phyloP scores from a whole-genome alignment of 1,140 invertebrate genomes.

The Drosophila kikkawai region DNA sequence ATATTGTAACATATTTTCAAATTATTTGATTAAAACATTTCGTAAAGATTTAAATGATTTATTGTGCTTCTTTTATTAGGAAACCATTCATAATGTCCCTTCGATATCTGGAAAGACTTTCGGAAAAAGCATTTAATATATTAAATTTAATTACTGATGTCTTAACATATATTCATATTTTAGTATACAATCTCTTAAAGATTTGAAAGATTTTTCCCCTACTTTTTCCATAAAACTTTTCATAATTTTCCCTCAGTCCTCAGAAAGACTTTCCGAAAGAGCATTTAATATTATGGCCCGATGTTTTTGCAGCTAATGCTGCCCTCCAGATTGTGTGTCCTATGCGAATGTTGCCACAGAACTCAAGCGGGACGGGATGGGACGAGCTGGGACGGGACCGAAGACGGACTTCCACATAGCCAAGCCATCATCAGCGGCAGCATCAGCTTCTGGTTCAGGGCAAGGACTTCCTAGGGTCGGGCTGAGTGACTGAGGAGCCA shows the following conservation, averaged over 20 bases:
- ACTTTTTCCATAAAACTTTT: neutral
- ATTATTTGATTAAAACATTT: too few species aligned
- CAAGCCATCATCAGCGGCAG: slow-evolving; percentile 10
- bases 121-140: too few species aligned
- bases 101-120: too few species aligned
- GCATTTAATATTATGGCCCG: slow-evolving; percentile 18
- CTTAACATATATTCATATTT: too few species aligned
- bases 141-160: too few species aligned
- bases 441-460: slow-evolving; percentile 33
- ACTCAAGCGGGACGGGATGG: slow-evolving; percentile 66
- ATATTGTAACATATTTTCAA: too few species aligned
- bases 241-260: neutral
- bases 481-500: slow-evolving; percentile 55
- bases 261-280: neutral
- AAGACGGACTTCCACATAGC: slow-evolving; percentile 32
- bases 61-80: too few species aligned
- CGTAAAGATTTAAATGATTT: neutral
- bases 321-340: slow-evolving; percentile 39
- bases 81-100: too few species aligned
- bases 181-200: neutral
- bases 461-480: slow-evolving; percentile 44
- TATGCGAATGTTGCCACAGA: slow-evolving; percentile 63
- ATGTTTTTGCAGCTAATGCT: slow-evolving; percentile 37
- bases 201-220: neutral
- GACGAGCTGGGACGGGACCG: slow-evolving; percentile 58